Percentiles rank a stretch among this genome's conserved stretches.
These are phyloP conservation scores for Neoarius graeffei DNA, from an alignment of 2,113 vertebrate genomes.

Conservation along the genomic window DNA sequence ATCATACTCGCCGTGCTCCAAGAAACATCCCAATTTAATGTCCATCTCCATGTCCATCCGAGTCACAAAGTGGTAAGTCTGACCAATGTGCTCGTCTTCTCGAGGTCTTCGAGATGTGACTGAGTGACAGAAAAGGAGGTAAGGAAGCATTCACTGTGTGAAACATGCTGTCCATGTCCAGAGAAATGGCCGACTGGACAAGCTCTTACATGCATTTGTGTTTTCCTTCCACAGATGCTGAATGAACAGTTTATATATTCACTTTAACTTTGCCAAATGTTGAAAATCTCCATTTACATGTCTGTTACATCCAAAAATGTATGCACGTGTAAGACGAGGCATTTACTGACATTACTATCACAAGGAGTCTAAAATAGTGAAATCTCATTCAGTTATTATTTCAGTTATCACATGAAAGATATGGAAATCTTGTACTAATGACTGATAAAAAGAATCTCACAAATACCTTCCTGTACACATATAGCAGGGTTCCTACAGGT, in stretches of 20 bases:
- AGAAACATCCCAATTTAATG: constrained; percentile 88
- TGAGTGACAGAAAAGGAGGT: constrained; percentile 53
- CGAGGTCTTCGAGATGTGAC: constrained; percentile 92
- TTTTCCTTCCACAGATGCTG: not conserved
- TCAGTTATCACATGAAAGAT: not conserved
- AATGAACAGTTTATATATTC: not conserved
- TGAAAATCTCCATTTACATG: not conserved
- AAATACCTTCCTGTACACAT: not conserved
- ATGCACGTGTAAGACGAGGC: not conserved
- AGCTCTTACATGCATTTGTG: not conserved
- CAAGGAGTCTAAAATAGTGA: not conserved
- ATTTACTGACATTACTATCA: not conserved
- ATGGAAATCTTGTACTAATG: not conserved
- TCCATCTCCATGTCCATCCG: constrained; percentile 92
- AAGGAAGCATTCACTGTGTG: not conserved
- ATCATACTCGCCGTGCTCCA: constrained; percentile 98
- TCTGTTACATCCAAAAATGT: not conserved
- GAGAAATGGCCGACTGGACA: not conserved
- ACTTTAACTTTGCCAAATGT: not conserved
- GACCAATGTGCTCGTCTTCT: constrained; percentile 90
- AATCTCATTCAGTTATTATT: not conserved
- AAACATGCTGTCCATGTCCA: not conserved
- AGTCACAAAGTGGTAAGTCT: constrained; percentile 90
- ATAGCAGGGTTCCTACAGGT: no score
- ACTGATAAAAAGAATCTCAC: not conserved